A percentile compares a stretch with the other conserved stretches of the same genome.
These are phyloP conservation scores for Myxocyprinus asiaticus DNA, from an alignment of 2,113 vertebrate genomes.

Conservation along the genomic window DNA sequence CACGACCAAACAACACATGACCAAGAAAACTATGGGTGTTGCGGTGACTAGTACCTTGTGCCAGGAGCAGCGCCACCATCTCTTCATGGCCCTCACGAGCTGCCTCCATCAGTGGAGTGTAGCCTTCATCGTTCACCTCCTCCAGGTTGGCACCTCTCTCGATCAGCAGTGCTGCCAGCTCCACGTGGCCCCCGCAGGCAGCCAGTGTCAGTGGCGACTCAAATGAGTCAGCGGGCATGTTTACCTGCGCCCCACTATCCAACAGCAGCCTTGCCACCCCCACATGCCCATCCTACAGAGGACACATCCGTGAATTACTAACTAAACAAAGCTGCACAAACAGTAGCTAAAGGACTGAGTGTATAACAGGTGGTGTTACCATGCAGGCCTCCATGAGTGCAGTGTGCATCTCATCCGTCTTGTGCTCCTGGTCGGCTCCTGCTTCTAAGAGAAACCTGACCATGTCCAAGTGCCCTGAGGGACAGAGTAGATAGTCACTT, in stretches of 20 bases:
- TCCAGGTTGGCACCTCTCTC: slow-evolving; percentile 97
- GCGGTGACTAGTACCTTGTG: slow-evolving; percentile 81
- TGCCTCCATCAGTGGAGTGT: slow-evolving; percentile 98
- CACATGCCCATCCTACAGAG: slow-evolving; percentile 90
- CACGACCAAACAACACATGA: too few relatives aligned
- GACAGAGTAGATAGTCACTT: slow-evolving; percentile 25
- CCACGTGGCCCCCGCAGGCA: slow-evolving; percentile 95
- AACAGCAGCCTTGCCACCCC: slow-evolving; percentile 96
- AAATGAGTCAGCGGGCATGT: slow-evolving; percentile 98
- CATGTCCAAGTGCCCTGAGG: slow-evolving; percentile 97
- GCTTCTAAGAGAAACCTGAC: slow-evolving; percentile 98
- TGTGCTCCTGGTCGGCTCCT: slow-evolving; percentile 98
- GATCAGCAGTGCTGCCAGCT: slow-evolving; percentile 92
- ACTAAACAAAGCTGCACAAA: slow-evolving; percentile 38
- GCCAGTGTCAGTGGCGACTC: slow-evolving; percentile 96
- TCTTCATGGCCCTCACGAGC: slow-evolving; percentile 97
- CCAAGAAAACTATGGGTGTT: not conserved
- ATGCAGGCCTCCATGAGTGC: slow-evolving; percentile 99
- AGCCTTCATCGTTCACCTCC: slow-evolving; percentile 98
- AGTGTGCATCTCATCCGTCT: slow-evolving; percentile 99
- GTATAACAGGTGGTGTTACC: slow-evolving; percentile 71
- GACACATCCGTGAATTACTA: slow-evolving; percentile 53
- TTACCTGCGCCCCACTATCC: slow-evolving; percentile 98
- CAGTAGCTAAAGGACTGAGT: not conserved
- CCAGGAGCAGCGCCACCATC: slow-evolving; percentile 97